Conservation (phyloP, 2,797 vertebrate genomes). For the Anolis apletophallus region DNA sequence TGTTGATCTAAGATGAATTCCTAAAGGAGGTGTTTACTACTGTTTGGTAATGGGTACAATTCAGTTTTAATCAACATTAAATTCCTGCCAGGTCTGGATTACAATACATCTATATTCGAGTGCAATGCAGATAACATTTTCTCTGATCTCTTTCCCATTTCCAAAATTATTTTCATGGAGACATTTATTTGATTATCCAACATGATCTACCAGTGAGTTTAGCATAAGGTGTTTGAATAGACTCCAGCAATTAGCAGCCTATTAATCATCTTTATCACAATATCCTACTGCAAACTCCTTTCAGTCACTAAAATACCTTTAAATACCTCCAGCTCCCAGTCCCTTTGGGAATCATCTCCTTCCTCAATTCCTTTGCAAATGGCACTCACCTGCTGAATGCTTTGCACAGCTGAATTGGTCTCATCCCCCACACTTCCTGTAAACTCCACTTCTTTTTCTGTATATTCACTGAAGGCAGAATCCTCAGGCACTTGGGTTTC, state of each 20-base stretch:
- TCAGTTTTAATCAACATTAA: background rate
- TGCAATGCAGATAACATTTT: background rate
- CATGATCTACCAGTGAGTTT: background rate
- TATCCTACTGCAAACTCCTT: background rate
- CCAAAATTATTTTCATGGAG: background rate
- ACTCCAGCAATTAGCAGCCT: background rate
- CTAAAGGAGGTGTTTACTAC: background rate
- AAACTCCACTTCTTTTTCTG: slow-evolving; percentile 83
- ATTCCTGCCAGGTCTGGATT: background rate
- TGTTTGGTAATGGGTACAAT: background rate
- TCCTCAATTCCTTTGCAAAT: slow-evolving; percentile 7
- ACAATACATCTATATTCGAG: background rate
- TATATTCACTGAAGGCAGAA: slow-evolving; percentile 84
- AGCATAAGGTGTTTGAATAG: background rate
- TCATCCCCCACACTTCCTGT: slow-evolving; percentile 85
- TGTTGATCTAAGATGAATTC: background rate
- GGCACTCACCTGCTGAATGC: slow-evolving; percentile 91
- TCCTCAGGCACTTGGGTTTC: slow-evolving; percentile 85
- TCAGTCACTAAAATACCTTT: background rate
- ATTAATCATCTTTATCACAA: background rate
- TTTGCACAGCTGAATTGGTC: slow-evolving; percentile 95
- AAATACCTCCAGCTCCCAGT: background rate
- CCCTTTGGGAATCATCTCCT: background rate
- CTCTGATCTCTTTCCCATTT: background rate
- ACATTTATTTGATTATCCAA: background rate